phyloP scores from a whole-genome alignment of 2,113 vertebrate genomes.

The Tinamus guttatus region DNA sequence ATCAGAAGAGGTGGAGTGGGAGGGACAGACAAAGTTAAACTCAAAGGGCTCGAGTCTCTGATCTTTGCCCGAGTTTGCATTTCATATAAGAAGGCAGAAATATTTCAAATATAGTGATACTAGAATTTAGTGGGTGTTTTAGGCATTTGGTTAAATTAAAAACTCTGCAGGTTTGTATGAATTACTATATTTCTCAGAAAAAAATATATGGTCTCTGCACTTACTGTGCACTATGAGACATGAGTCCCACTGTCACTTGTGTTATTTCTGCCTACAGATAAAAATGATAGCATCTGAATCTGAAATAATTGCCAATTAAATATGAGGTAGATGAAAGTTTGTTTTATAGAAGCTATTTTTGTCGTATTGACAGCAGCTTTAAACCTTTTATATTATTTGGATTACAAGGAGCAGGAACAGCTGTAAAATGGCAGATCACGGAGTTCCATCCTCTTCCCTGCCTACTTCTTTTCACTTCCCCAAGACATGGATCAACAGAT shows the following conservation, averaged over 20 bases:
- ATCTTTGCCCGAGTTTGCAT: background rate
- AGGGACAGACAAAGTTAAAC: background rate
- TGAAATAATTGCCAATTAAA: constrained; percentile 62
- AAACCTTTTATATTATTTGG: background rate
- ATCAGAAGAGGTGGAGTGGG: background rate
- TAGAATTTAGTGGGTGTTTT: background rate
- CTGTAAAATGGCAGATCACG: background rate
- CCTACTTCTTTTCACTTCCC: background rate
- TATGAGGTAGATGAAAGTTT: constrained; percentile 41
- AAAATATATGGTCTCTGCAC: background rate
- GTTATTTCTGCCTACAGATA: constrained; percentile 44
- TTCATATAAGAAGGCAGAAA: background rate
- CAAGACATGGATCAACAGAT: background rate
- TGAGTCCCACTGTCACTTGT: constrained; percentile 15
- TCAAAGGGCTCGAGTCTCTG: background rate
- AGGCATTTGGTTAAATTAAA: constrained; percentile 44
- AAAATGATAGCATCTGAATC: constrained; percentile 57
- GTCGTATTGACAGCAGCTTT: background rate
- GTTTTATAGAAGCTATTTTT: constrained; percentile 13
- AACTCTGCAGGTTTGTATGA: background rate
- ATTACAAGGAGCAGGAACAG: background rate
- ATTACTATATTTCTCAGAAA: background rate
- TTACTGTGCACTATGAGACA: background rate
- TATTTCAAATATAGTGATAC: background rate
- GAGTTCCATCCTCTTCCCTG: background rate